Base-by-base conservation (phyloP, 2,888 invertebrate species). In the Chrysolina americana region DNA sequence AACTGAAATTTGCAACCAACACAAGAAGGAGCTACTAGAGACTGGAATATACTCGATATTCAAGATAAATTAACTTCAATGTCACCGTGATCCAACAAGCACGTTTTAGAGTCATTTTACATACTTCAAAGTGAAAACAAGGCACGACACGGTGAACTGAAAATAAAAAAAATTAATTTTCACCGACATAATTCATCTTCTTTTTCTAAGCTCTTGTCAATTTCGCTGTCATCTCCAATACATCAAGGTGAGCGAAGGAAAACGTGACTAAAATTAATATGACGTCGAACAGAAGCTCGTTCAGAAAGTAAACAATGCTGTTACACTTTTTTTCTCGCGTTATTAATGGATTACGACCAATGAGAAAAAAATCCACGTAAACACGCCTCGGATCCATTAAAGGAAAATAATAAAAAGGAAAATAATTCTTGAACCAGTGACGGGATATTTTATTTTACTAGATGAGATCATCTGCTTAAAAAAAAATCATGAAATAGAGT, bases 261-360 rank as follows among this genome's bases (percentile, higher is more conserved):
- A 82, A 86, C 87, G 87, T 87, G 87, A 87, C 87, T 86, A 83
- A 88, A 88, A 88, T 87, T 87, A 87, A 87, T 87, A 86, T 84
- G 84, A 83, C 82, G 85, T 85, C 84, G 82, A 76, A 80, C 76
- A 77, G 79, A 77, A 77, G 83, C 82, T 83, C 82, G 83, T 83
- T 83, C 83, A 80, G 73, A 80, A 82, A 80, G 83, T 84, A 85
- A 85, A 85, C 84, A 84, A 82, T 82, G 76, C 78, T 80, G 80
- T 82, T 81, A 78, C 80, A 79, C 78, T 81, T 81, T 82, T 82
- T 82, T 82, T 79, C 79, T 76, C 59, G 36, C 59, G 47, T 78
- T 78, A 77, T 76, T 74, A 78, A 78, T 74, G 78, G 75, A 77
- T 74, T 63, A 64, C 65, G 19, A 36, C 23, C 59, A 41, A 53